Conservation (phyloP, 2,888 invertebrate species). For the Gibbula magus region DNA sequence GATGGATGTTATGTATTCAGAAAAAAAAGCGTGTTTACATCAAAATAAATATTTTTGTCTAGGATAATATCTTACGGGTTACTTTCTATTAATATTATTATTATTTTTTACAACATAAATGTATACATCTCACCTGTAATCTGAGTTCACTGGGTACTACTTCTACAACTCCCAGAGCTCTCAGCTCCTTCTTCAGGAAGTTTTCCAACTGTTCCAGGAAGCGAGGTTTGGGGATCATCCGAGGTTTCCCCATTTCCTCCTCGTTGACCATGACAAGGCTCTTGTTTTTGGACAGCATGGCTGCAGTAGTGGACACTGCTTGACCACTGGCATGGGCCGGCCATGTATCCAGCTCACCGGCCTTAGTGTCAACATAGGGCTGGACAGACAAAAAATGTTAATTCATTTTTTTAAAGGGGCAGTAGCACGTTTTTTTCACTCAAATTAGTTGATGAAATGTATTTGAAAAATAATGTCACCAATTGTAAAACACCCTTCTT, state of each 20-base stretch:
- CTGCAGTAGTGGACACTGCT: conserved; percentile 57
- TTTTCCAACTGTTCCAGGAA: conserved; percentile 74
- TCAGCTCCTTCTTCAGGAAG: conserved; percentile 72
- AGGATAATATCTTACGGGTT: too few relatives aligned
- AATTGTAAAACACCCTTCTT: too few relatives aligned
- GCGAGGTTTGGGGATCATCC: conserved; percentile 72
- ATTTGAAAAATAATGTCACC: too few relatives aligned
- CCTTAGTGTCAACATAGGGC: conserved; percentile 71
- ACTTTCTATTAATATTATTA: too few relatives aligned
- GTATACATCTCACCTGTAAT: conserved; percentile 63
- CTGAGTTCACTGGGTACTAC: conserved; percentile 72
- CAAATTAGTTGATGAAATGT: too few relatives aligned
- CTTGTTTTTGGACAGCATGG: conserved; percentile 70
- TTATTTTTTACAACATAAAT: too few relatives aligned
- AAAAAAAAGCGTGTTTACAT: too few relatives aligned
- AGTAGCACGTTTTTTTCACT: too few relatives aligned
- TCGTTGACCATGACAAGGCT: conserved; percentile 69
- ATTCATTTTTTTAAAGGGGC: too few relatives aligned
- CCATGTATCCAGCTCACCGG: conserved; percentile 74
- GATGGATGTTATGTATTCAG: too few relatives aligned
- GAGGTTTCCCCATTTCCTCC: conserved; percentile 67
- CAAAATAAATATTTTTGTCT: too few relatives aligned
- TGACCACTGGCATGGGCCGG: conserved; percentile 74
- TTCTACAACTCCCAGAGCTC: conserved; percentile 68
- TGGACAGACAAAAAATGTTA: conserved; percentile 35